Evolutionary conservation across 2,797 vertebrate genomes (phyloP).

Genomic region (Streptopelia turtur): DNA sequence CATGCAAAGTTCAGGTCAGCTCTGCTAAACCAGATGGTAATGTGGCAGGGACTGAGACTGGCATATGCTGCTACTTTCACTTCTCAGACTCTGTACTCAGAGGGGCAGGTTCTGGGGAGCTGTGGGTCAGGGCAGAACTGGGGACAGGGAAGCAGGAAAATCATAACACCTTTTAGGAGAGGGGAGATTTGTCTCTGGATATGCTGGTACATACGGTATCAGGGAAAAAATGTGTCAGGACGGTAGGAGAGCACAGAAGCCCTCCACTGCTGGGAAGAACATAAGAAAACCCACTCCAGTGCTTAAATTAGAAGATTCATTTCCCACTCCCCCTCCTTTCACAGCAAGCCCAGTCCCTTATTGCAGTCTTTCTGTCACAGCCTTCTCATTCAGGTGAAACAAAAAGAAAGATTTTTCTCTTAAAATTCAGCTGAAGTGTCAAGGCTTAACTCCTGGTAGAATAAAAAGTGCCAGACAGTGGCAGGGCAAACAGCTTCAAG

Average conservation of each 20-base stretch:
- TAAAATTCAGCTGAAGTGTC: slow-evolving; percentile 41
- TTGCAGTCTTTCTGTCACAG: not conserved
- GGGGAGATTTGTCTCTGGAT: not conserved
- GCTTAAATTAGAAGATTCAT: not conserved
- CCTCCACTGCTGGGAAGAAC: not conserved
- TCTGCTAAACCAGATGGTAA: not conserved
- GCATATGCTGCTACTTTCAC: not conserved
- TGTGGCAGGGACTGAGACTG: not conserved
- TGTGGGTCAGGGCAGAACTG: not conserved
- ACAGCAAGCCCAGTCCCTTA: not conserved
- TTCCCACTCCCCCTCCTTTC: not conserved
- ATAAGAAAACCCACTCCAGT: not conserved
- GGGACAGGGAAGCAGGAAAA: not conserved
- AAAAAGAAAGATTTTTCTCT: slow-evolving; percentile 35
- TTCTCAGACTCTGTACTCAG: not conserved
- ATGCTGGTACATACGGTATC: not conserved
- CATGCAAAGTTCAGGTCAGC: not conserved
- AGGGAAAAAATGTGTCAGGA: not conserved
- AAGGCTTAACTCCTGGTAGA: slow-evolving; percentile 33
- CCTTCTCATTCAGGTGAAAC: slow-evolving; percentile 26
- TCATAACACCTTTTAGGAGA: not conserved
- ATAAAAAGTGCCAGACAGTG: slow-evolving; percentile 53
- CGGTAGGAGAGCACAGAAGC: not conserved
- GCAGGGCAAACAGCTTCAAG: slow-evolving; percentile 29
- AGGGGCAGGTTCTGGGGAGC: not conserved